phyloP scores from a whole-genome alignment of 2,797 vertebrate genomes.

The Basileuterus tristriatus region DNA sequence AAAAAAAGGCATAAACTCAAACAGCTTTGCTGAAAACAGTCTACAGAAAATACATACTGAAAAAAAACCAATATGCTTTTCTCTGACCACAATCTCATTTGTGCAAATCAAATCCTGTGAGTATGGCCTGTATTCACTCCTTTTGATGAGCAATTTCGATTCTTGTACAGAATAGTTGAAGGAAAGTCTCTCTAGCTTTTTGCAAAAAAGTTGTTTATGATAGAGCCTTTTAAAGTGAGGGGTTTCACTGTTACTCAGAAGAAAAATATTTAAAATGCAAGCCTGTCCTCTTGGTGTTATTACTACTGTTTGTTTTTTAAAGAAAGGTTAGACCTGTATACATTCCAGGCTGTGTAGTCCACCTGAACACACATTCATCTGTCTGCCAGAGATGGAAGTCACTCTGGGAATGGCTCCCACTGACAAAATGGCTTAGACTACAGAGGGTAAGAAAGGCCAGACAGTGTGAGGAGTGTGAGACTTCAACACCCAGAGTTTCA shows the following conservation, averaged over 20 bases:
- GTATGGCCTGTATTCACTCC: background rate
- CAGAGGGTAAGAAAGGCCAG: background rate
- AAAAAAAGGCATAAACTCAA: background rate
- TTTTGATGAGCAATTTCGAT: background rate
- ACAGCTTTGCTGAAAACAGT: background rate
- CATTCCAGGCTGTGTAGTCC: background rate
- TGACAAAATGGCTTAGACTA: background rate
- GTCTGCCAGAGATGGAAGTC: background rate
- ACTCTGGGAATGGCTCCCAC: background rate
- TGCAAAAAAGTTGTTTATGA: background rate
- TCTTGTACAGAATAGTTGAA: background rate
- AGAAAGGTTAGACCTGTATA: background rate
- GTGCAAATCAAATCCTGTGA: background rate
- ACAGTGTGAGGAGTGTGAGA: background rate
- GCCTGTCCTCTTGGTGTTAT: background rate
- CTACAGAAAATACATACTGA: background rate
- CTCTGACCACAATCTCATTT: background rate
- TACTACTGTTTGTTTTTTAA: background rate
- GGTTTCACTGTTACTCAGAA: background rate
- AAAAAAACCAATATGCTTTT: background rate
- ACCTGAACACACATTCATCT: background rate
- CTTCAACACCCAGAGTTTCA: background rate
- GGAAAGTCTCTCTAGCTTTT: background rate
- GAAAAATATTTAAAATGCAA: background rate
- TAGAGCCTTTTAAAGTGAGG: background rate